Evolutionary conservation across 1,140 invertebrate species (phyloP).

Genomic region (Lucilia sericata): DNA sequence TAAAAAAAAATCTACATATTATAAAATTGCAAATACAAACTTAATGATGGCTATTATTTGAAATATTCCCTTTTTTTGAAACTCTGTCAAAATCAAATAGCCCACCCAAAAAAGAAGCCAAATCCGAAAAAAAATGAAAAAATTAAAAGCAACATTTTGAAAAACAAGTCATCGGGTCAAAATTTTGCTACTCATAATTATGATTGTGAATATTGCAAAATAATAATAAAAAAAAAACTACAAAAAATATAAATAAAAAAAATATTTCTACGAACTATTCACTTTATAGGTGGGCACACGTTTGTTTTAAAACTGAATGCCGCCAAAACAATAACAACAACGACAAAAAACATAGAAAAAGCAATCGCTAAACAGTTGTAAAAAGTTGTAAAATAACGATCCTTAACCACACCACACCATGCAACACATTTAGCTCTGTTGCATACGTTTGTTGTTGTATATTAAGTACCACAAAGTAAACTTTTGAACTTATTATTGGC

Average conservation of each 20-base stretch:
- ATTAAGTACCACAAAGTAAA: conserved; percentile 1
- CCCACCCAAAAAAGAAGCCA: conserved; percentile 14
- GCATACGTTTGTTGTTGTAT: too few species aligned
- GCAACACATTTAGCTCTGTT: not conserved
- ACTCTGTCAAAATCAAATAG: not conserved
- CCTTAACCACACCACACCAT: conserved; percentile 21
- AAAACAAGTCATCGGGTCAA: conserved; percentile 29
- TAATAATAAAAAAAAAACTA: not conserved
- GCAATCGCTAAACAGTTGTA: conserved; percentile 33
- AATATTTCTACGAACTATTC: conserved; percentile 39
- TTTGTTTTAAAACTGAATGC: conserved; percentile 25
- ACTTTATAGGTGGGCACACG: conserved; percentile 36
- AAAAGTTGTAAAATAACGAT: conserved; percentile 35
- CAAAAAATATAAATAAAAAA: not conserved
- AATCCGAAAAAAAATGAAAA: not conserved
- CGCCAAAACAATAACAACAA: conserved; percentile 12
- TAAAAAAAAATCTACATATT: too few species aligned
- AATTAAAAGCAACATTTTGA: not conserved
- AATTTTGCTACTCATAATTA: conserved; percentile 34
- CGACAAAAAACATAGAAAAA: conserved; percentile 3
- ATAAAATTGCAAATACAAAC: too few species aligned
- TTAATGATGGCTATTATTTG: too few species aligned
- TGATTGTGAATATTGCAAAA: conserved; percentile 24
- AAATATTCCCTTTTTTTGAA: not conserved
- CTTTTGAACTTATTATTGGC: conserved; percentile 34